phyloP scores from a whole-genome alignment of 2,113 vertebrate genomes.

The Helogale parvula region DNA sequence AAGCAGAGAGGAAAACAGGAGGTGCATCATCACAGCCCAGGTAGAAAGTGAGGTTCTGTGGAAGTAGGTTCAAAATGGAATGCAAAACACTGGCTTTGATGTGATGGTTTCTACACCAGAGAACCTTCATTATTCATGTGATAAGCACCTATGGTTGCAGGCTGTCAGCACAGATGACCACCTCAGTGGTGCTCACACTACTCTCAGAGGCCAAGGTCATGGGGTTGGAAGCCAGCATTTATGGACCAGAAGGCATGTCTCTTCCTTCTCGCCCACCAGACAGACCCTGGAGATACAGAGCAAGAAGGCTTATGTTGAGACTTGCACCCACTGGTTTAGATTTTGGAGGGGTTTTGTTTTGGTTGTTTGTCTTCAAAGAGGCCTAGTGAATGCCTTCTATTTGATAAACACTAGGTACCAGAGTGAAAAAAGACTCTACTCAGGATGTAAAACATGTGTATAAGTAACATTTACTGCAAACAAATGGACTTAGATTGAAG shows the following conservation, averaged over 20 bases:
- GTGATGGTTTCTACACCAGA: background rate
- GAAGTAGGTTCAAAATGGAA: background rate
- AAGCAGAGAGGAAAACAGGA: background rate
- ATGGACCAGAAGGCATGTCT: background rate
- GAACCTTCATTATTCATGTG: background rate
- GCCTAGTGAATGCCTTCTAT: background rate
- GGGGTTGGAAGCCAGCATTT: background rate
- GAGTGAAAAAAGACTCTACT: background rate
- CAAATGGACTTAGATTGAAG: background rate
- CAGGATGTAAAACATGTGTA: background rate
- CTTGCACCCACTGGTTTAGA: background rate
- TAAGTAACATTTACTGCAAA: background rate
- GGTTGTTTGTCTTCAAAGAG: background rate
- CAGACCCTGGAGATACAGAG: background rate
- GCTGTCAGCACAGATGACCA: background rate
- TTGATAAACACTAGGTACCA: background rate
- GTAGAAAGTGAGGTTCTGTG: background rate
- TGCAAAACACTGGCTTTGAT: background rate
- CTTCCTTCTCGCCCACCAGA: background rate
- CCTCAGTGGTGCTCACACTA: no score
- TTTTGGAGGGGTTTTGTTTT: background rate
- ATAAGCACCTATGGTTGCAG: background rate
- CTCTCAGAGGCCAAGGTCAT: background rate
- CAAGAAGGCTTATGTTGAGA: background rate
- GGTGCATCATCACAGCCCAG: background rate